Conservation (phyloP, 2,888 invertebrate genomes). For the Fragum sueziense region DNA sequence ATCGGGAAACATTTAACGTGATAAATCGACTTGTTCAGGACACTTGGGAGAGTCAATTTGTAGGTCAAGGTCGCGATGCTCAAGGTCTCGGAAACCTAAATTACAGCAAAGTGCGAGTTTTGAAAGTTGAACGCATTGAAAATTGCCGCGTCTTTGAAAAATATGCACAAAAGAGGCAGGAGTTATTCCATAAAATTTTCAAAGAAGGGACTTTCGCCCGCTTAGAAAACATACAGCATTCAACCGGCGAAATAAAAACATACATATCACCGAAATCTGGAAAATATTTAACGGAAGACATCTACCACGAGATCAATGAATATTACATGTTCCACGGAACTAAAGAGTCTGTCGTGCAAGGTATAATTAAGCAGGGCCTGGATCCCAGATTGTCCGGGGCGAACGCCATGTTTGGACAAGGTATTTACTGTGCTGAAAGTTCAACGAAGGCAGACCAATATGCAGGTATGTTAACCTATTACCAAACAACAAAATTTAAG, state of each 20-base stretch:
- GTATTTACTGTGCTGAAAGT: constrained; percentile 65
- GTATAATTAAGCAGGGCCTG: constrained; percentile 60
- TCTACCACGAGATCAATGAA: constrained; percentile 63
- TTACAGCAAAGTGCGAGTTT: constrained; percentile 60
- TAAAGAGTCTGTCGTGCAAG: constrained; percentile 42
- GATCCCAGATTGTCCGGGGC: constrained; percentile 58
- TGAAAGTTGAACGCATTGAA: constrained; percentile 69
- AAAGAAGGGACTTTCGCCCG: constrained; percentile 31
- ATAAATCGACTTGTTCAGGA: constrained; percentile 59
- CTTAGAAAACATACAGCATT: constrained; percentile 28
- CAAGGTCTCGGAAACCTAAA: constrained; percentile 50
- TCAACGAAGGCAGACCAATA: constrained; percentile 68
- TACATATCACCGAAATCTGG: background rate
- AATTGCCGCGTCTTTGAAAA: constrained; percentile 66
- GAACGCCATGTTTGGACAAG: constrained; percentile 65
- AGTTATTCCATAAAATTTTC: constrained; percentile 58
- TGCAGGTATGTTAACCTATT: constrained; percentile 51
- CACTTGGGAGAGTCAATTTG: constrained; percentile 63
- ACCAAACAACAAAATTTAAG: too few species aligned
- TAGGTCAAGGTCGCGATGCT: constrained; percentile 73
- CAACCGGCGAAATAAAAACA: constrained; percentile 45
- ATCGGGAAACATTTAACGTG: constrained; percentile 50
- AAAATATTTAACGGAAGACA: constrained; percentile 35
- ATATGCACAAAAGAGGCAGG: constrained; percentile 63
- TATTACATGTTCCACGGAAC: constrained; percentile 67